A percentile compares a stretch with the other conserved stretches of the same genome.
Evolutionary conservation across 2,113 vertebrate species (phyloP).

Genomic region (Hippopotamus amphibius): DNA sequence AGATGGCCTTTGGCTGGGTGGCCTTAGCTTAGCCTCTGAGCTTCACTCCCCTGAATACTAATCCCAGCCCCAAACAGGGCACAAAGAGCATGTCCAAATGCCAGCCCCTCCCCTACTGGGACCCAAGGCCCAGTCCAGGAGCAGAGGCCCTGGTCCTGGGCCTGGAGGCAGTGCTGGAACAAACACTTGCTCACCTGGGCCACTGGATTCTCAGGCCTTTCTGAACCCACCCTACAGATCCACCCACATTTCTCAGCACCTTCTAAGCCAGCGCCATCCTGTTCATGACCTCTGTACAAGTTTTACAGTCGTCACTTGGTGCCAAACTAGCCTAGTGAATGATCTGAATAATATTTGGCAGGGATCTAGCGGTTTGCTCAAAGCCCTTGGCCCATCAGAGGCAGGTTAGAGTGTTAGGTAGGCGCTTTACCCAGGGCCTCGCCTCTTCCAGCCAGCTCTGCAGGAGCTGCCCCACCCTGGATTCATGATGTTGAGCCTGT

Average conservation of each 20-base stretch:
- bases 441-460: background rate
- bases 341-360: conserved; percentile 31
- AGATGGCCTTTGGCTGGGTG: background rate
- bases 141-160: background rate
- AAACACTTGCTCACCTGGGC: background rate
- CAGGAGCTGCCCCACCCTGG: background rate
- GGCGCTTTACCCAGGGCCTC: background rate
- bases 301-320: background rate
- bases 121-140: background rate
- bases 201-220: background rate
- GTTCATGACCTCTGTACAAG: conserved; percentile 22
- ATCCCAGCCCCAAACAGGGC: background rate
- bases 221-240: background rate
- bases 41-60: background rate
- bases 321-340: background rate
- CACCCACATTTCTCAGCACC: background rate
- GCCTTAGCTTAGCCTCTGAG: background rate
- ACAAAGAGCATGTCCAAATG: background rate
- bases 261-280: background rate
- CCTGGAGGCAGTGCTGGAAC: background rate
- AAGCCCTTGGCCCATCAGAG: background rate
- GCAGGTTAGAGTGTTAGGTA: background rate
- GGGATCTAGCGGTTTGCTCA: background rate
- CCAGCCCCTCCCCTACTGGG: background rate
- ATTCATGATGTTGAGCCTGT: background rate